Base-by-base conservation (phyloP, 37 sponge, comb jelly and placozoan species). In the Crambe crambe region DNA sequence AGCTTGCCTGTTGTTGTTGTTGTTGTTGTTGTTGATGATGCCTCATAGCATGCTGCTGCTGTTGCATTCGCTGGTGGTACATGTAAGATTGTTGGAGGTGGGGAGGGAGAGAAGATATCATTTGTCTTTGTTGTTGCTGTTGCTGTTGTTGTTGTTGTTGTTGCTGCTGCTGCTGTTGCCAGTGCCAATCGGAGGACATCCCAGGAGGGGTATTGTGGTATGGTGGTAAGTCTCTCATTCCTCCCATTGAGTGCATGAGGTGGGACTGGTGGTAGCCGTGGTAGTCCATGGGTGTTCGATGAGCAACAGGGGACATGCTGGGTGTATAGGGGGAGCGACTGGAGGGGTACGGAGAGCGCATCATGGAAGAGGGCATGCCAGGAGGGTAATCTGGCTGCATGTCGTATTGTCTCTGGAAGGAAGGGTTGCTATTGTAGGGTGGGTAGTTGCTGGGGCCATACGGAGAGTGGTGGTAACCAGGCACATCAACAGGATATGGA, bases 121-220 rank as follows among this genome's bases (percentile, higher is more conserved):
- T 56, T 64, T 65, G 59, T 12, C 25, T 23, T 26, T 58, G 59
- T 58, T 58, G 59, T 26, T 58, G 59, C 59, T 58, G 59, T 3
- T 58, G 59, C 3, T 51, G 54, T 51, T 51, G 61, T 25, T 60
- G 61, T 22, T 22, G 6, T 20, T 68, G 68, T 34, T 68, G 68
- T 37, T 70, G 71, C n/a, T 42, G 71, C 71, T 54, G 74, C 47
- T 70, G 69, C 62, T 76, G 76, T 58, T 81, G 75, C 70, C 74
- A 75, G 41, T 75, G 76, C 79, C 79, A 78, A 37, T 85, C 78
- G 0, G 66, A 65, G 22, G 72, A 31, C 62, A 85, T 85, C 35
- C 84, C 84, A 0, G 62, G 74, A 21, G 47, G 68, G 36, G 68
- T 41, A n/a, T n/a, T n/a, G 5, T 59, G 64, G 31, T 77, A 77